Base-by-base conservation (phyloP, 2,113 vertebrate species). In the Xiphorhynchus elegans region DNA sequence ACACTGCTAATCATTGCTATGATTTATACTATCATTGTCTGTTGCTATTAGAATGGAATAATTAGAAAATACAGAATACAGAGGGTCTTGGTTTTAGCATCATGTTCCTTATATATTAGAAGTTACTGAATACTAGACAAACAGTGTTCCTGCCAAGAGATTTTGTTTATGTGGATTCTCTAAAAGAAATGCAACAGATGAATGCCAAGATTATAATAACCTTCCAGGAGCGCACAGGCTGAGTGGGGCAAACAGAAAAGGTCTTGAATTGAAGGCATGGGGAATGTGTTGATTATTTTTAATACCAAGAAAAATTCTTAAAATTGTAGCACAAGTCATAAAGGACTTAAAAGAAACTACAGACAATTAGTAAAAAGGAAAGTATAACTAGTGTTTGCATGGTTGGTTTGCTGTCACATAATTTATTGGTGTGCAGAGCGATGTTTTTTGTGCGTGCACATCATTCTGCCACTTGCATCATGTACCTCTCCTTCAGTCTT, bases 91-190 rank as follows among this genome's bases (percentile, higher is more conserved):
- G 77, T 94, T 95, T 90, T 97, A 89, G 28, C 82, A 55, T 89
- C 68, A 39, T 84, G 20, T 63, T 87, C 39, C 26, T 88, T 84
- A 50, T 63, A 44, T 93, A 78, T 84, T 49, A 60, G 67, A 86
- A 96, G 58, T 94, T 93, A 73, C 93, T 87, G 87, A 83, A 64
- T 68, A 49, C 47, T 93, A 90, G 90, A 90, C 62, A 77, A 89
- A 67, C 68, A 90, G 37, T 68, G 49, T 91, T 92, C 83, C 70
- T 95, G 83, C 96, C 92, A 95, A 74, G 66, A 94, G 78, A 77
- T 91, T 96, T 93, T 96, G 81, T 40, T 9, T 96, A 89, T 96
- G 76, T 90, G 89, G 62, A 84, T 86, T 96, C 70, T 94, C 75
- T 96, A 90, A 90, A 96, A 92, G 53, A 96, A 95, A 79, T 84